Evolutionary conservation across 1,140 invertebrate species (phyloP).

Genomic region (Lerema accius): DNA sequence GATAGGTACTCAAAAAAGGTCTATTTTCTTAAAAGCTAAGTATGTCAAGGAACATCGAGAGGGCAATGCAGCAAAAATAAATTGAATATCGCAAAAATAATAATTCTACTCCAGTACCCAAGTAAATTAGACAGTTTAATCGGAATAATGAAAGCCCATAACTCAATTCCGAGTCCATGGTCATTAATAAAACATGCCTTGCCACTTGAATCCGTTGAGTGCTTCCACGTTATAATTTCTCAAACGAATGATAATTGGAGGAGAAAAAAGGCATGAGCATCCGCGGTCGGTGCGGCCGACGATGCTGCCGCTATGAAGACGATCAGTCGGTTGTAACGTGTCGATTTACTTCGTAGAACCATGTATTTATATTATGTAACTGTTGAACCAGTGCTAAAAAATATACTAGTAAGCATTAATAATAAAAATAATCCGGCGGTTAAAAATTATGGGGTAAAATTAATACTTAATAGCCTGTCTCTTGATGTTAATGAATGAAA

Average conservation of each 20-base stretch:
- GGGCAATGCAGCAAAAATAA: too few relatives aligned
- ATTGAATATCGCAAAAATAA: too few relatives aligned
- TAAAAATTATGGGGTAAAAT: too few relatives aligned
- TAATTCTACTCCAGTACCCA: not conserved
- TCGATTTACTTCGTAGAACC: constrained; percentile 36
- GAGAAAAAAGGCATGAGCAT: not conserved
- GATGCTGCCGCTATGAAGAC: constrained; percentile 31
- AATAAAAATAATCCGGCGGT: too few relatives aligned
- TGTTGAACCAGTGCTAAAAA: too few relatives aligned
- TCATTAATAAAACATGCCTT: constrained; percentile 20
- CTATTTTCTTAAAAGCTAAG: too few relatives aligned
- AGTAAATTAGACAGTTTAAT: constrained; percentile 21
- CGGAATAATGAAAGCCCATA: constrained; percentile 18
- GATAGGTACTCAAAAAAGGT: too few relatives aligned
- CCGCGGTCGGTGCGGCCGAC: constrained; percentile 8
- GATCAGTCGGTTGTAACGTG: constrained; percentile 34
- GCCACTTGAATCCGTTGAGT: constrained; percentile 9
- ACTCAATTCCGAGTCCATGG: constrained; percentile 2
- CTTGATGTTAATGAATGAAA: too few relatives aligned
- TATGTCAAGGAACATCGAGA: too few relatives aligned
- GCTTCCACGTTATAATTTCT: constrained; percentile 20
- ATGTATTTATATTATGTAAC: constrained; percentile 21
- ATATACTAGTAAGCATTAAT: too few relatives aligned
- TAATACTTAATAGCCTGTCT: too few relatives aligned
- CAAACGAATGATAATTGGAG: constrained; percentile 17